Conservation (phyloP, 1,140 invertebrate genomes). For the Trichonephila clavata region DNA sequence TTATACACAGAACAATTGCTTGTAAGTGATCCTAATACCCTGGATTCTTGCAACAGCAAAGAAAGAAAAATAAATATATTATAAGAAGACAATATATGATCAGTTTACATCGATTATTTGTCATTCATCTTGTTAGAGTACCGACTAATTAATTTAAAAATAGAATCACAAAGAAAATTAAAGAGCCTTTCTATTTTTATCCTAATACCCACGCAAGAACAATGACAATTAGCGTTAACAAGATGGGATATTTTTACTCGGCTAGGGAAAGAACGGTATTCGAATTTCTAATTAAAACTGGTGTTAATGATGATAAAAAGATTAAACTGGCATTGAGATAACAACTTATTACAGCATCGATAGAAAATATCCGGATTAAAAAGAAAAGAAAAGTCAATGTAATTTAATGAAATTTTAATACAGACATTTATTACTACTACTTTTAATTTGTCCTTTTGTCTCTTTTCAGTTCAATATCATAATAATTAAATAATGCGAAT, state of each 20-base stretch:
- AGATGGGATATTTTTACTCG: background rate
- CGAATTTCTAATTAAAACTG: background rate
- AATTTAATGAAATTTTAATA: too few species aligned
- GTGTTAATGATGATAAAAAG: background rate
- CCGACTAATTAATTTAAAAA: background rate
- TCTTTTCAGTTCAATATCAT: too few species aligned
- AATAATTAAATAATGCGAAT: too few species aligned
- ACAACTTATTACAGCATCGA: background rate
- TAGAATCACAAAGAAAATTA: background rate
- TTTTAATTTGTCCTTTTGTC: too few species aligned
- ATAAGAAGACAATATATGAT: background rate
- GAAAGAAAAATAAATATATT: background rate
- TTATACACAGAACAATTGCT: background rate
- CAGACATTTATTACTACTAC: too few species aligned
- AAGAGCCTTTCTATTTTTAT: background rate
- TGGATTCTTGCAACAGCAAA: background rate
- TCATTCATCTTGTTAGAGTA: background rate
- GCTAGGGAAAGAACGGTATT: background rate
- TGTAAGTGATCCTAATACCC: background rate
- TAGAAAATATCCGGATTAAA: too few species aligned
- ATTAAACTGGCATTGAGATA: background rate
- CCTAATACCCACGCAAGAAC: background rate
- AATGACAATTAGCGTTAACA: background rate
- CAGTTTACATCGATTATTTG: too few species aligned
- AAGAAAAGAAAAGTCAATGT: too few species aligned